Base-by-base conservation (phyloP, 2,888 invertebrate genomes). In the Rotaria socialis region DNA sequence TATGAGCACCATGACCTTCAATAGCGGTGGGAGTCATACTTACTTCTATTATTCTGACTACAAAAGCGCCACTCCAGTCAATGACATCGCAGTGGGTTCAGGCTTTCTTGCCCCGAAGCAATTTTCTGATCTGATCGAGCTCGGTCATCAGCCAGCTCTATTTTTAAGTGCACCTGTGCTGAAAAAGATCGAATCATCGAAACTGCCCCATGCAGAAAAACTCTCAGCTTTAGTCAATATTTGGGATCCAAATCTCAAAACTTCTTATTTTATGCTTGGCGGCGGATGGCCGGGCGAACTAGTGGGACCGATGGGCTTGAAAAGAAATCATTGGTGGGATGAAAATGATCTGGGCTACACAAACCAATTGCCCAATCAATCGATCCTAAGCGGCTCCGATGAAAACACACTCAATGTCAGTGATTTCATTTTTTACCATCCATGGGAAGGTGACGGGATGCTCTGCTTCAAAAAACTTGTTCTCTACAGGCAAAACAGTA, bases 281-380 rank as follows among this genome's bases (percentile, higher is more conserved):
- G 60, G 60, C 14, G 60, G 60, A 60, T 60, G 60, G 60, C 60
- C 60, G 14, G 60, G 60, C 14, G n/a, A 27, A 60, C 16, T 60
- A 27, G n/a, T 27, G 14, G 27, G 60, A 1, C 60, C 60, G 10
- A 7, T 27, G 10, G 60, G 60, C 10, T 27, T 60, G 60, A 60
- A 35, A 60, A 60, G 60, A 60, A 60, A 60, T 60, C 27, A 60
- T 60, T 60, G 60, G 60, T 60, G 60, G 60, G 60, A 60, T 60
- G 60, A 27, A 60, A 27, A 60, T 60, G 11, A 60, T 60, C n/a
- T 27, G 1, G 60, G 60, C 27, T 60, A 60, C n/a, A 27, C 60
- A 11, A 60, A 60, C 27, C 10, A 27, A 60, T 60, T 60, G 27
- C 60, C 60, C 14, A 60, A 27, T 60, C 60, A 60, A 60, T 60